A percentile compares a stretch with the other conserved stretches of the same genome.
These are phyloP conservation scores for Poeciliopsis occidentalis DNA, from an alignment of 2,113 vertebrate species.

Conservation along the genomic window DNA sequence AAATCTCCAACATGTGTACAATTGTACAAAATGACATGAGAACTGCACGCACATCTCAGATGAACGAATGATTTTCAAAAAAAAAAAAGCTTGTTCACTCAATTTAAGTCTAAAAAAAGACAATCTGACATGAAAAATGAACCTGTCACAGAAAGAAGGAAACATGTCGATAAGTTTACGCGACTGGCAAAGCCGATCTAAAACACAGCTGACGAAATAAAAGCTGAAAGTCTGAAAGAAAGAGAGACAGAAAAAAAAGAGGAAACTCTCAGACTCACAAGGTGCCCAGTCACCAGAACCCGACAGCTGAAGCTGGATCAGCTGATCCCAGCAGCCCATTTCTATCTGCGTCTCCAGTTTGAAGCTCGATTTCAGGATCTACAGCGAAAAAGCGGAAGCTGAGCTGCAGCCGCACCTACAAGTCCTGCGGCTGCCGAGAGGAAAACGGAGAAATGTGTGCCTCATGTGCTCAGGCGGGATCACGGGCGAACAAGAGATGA, in stretches of 20 bases:
- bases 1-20: too few species aligned
- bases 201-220: not conserved
- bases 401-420: constrained; percentile 14
- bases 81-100: too few species aligned
- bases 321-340: constrained; percentile 75
- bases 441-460: constrained; percentile 15
- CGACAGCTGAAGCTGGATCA: constrained; percentile 80
- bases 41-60: too few species aligned
- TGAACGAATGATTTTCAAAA: too few species aligned
- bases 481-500: constrained; percentile 8
- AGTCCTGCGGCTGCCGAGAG: constrained; percentile 27
- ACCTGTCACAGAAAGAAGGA: not conserved
- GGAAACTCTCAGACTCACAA: constrained; percentile 69
- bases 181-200: not conserved
- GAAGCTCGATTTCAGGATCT: constrained; percentile 33
- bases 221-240: not conserved
- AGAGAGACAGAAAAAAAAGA: constrained; percentile 2
- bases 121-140: not conserved
- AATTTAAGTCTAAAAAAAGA: too few species aligned
- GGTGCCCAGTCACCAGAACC: constrained; percentile 75
- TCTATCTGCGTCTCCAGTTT: constrained; percentile 74
- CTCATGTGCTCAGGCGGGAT: constrained; percentile 4
- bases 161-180: not conserved
- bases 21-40: too few species aligned
- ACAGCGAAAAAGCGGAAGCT: constrained; percentile 9